Evolutionary conservation across 1,140 invertebrate genomes (phyloP).

Genomic region (Brachionus koreanus): DNA sequence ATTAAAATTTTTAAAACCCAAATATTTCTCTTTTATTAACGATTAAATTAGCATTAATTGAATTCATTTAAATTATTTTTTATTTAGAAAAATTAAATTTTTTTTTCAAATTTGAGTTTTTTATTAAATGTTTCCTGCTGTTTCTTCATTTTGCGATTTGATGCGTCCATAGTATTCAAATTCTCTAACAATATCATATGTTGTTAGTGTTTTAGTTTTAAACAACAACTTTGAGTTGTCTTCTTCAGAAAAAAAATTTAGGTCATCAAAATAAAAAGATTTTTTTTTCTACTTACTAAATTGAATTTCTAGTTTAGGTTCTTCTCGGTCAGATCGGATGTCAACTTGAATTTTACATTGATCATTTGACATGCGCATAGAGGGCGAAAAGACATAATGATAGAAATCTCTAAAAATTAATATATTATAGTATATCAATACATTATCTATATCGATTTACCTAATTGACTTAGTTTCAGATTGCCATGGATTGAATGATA

Average conservation of each 20-base stretch:
- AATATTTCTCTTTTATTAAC: too few relatives aligned
- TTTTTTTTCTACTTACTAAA: neutral
- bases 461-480: conserved; percentile 34
- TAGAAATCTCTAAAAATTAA: conserved; percentile 20
- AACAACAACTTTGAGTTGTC: conserved; percentile 31
- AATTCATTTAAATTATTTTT: too few relatives aligned
- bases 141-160: neutral
- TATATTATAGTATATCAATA: neutral
- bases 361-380: conserved; percentile 9
- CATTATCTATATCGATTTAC: neutral
- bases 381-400: conserved; percentile 32
- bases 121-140: neutral
- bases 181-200: conserved; percentile 25
- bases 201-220: conserved; percentile 40
- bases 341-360: conserved; percentile 23
- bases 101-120: neutral
- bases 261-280: neutral
- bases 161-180: neutral
- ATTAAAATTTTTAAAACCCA: too few relatives aligned
- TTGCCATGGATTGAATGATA: conserved; percentile 38
- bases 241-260: neutral
- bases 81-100: neutral
- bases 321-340: conserved; percentile 26
- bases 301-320: conserved; percentile 33
- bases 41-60: too few relatives aligned